A percentile compares a stretch with the other conserved stretches of the same genome.
phyloP scores from a whole-genome alignment of 2,113 vertebrate species.

The Spilogale gracilis region DNA sequence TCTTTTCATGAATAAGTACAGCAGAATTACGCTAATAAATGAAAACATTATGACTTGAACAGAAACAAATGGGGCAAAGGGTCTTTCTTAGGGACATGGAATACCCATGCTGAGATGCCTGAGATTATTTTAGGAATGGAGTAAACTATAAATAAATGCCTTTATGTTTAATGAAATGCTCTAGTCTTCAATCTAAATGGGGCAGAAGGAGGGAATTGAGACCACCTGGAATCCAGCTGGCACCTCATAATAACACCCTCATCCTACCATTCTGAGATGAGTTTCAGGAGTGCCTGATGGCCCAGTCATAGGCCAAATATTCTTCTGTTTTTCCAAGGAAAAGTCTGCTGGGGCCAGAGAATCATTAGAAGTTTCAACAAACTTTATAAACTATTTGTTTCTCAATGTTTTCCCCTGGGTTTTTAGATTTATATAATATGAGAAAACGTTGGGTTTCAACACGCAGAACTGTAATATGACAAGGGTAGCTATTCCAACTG shows the following conservation, averaged over 20 bases:
- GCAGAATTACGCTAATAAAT: background rate
- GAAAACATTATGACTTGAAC: background rate
- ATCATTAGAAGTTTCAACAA: background rate
- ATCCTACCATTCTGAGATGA: background rate
- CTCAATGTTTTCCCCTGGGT: background rate
- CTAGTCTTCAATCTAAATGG: too few species aligned
- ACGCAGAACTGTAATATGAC: background rate
- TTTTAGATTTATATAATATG: background rate
- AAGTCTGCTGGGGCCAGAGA: background rate
- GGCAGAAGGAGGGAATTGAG: too few species aligned
- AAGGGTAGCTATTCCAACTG: background rate
- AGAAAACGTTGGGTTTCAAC: slow-evolving; percentile 7
- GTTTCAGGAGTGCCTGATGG: background rate
- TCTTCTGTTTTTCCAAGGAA: slow-evolving; percentile 14
- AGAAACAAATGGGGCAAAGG: background rate
- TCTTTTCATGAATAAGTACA: background rate
- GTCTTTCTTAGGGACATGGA: background rate
- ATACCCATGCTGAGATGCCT: background rate
- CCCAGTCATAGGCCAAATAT: background rate
- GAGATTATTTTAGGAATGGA: background rate
- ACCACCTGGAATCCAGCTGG: background rate
- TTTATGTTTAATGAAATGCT: background rate
- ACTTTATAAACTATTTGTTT: slow-evolving; percentile 8
- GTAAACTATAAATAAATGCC: slow-evolving; percentile 36
- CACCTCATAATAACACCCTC: background rate